Evolutionary conservation across 2,888 invertebrate species (phyloP).

Genomic region (Andrena camellia): DNA sequence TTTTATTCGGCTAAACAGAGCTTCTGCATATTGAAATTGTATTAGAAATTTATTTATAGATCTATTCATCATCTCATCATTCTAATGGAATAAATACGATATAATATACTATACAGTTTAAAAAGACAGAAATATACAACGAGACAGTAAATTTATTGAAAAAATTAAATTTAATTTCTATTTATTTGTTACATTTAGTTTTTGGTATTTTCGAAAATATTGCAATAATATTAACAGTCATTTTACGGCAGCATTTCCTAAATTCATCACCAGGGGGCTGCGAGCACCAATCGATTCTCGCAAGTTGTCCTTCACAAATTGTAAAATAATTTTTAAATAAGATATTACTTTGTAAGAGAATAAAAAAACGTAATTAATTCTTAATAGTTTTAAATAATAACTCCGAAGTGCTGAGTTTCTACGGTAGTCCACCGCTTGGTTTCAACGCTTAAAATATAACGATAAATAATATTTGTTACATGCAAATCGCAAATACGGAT

Average conservation of each 20-base stretch:
- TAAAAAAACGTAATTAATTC: neutral
- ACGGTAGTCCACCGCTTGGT: too few species aligned
- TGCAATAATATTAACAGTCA: neutral
- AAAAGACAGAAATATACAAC: neutral
- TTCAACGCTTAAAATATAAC: too few species aligned
- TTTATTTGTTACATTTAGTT: neutral
- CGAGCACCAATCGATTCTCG: neutral
- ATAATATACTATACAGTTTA: neutral
- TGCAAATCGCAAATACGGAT: neutral
- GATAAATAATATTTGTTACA: too few species aligned
- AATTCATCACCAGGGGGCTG: neutral
- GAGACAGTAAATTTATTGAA: neutral
- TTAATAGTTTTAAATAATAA: neutral
- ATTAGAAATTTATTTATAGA: neutral
- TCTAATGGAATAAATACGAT: neutral
- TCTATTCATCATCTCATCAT: neutral
- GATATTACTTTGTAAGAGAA: too few species aligned
- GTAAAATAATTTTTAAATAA: neutral
- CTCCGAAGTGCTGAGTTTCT: too few species aligned
- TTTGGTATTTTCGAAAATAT: neutral
- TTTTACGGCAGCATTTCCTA: neutral
- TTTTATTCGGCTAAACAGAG: neutral
- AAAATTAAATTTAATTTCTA: neutral
- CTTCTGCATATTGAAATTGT: neutral
- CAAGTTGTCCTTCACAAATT: neutral